Evolutionary conservation across 1,140 invertebrate species (phyloP), one percentile per base, ranked within the genome.

Genomic region (Mycetomoellerius zeteki): DNA sequence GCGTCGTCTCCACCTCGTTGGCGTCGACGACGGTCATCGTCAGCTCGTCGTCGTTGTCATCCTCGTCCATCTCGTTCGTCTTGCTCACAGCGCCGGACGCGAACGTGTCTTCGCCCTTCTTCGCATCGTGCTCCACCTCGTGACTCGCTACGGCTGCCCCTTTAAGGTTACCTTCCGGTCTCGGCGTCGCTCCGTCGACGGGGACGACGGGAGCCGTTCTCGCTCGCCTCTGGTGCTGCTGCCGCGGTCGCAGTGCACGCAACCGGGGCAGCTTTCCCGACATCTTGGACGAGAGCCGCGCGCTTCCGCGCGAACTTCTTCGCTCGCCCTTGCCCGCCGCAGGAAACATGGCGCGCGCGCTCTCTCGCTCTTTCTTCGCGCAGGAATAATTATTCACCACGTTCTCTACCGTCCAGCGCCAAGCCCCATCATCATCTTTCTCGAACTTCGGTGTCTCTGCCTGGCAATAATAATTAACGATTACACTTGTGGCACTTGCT

Each of bases 161-260:
- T 86, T 91, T 90, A 82, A 91, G 85, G 88, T 91, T 90, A 87
- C 54, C 69, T 86, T 91, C 88, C 33, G 77, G 33, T 2, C n/a
- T 56, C 4, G 47, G 16, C 14, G 82, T 67, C 0, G 52, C 37
- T 2, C 3, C 24, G 52, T 21, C 27, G 19, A 10, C 6, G 33
- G 19, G 7, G 21, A 2, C 58, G 75, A 7, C 37, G 58, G 30
- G 12, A 33, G 47, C 47, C 33, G 56, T 16, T 54, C 16, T 82
- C 14, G 14, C 19, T 6, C 50, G 37, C 21, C 80, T 85, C n/a
- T 60, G 64, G 12, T 86, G 88, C 64, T 85, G 89, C 21, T 89
- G 88, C 54, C 93, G 92, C 6, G 93, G 92, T 67, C 93, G 91
- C 58, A 94, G 84, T 67, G 91, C 92, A 77, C 93, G 89, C 87